These are phyloP conservation scores for Scatophagus argus DNA, from an alignment of 2,113 vertebrate genomes.

Conservation along the genomic window DNA sequence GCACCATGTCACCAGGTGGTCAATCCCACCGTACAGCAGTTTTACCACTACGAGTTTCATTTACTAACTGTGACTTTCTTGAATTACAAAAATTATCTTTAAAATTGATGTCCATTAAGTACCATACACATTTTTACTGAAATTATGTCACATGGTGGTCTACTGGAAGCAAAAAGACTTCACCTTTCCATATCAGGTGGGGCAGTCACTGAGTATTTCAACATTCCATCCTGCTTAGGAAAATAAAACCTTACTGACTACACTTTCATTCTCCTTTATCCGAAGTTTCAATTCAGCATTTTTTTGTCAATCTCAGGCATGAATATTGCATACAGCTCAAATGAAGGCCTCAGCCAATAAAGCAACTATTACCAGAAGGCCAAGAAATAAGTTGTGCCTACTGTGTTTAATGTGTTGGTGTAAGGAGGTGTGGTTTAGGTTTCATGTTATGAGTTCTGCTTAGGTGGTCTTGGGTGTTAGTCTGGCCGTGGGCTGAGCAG, in stretches of 20 bases:
- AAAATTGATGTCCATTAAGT: too few species aligned
- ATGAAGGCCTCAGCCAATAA: conserved; percentile 40
- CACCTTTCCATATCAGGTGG: background rate
- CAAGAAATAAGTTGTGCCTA: conserved; percentile 30
- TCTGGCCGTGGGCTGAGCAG: conserved; percentile 34
- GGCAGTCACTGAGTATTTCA: background rate
- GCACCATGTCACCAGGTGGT: too few species aligned
- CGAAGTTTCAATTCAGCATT: background rate
- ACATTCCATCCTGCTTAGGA: background rate
- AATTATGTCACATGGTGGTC: too few species aligned
- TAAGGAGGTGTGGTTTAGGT: conserved; percentile 51
- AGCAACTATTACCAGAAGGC: conserved; percentile 38
- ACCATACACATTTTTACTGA: too few species aligned
- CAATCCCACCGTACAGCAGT: too few species aligned
- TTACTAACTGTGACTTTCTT: too few species aligned
- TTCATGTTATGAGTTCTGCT: conserved; percentile 68
- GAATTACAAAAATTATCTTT: too few species aligned
- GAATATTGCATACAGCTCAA: conserved; percentile 20
- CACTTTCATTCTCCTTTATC: conserved; percentile 2
- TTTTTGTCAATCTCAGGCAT: conserved; percentile 13
- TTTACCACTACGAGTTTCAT: too few species aligned
- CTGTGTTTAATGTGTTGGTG: conserved; percentile 27
- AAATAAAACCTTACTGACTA: conserved; percentile 1
- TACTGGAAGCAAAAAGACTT: too few species aligned
- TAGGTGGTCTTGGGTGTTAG: conserved; percentile 69